phyloP scores from a whole-genome alignment of 1,140 invertebrate species.

The Oreohelix idahoensis region DNA sequence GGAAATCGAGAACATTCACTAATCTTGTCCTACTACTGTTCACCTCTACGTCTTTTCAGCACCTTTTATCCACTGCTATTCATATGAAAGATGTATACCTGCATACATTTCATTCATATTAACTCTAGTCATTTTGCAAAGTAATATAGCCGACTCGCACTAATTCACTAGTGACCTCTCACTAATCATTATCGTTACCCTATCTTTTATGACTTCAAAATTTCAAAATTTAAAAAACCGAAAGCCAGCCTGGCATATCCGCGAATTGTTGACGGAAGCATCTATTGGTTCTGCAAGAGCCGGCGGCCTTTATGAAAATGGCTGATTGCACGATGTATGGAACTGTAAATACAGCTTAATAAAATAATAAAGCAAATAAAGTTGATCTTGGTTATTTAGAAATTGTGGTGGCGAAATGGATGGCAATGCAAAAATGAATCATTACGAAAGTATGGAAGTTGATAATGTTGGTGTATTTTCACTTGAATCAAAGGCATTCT shows the following conservation, averaged over 20 bases:
- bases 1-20: too few species aligned
- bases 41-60: too few species aligned
- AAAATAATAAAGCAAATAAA: neutral
- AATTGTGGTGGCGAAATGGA: neutral
- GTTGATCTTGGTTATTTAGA: neutral
- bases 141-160: too few species aligned
- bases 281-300: neutral
- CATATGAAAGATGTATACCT: too few species aligned
- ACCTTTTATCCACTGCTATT: too few species aligned
- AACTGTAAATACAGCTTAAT: neutral
- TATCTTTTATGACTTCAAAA: too few species aligned
- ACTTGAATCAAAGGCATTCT: neutral
- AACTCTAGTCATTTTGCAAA: too few species aligned
- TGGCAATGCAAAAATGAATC: neutral
- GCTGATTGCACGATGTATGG: neutral
- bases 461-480: neutral
- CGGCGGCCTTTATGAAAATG: constrained; percentile 5
- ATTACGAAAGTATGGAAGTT: neutral
- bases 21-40: too few species aligned
- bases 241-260: neutral
- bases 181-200: too few species aligned
- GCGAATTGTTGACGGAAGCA: neutral
- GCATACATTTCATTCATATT: too few species aligned
- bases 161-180: too few species aligned
- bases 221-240: too few species aligned